Conservation (phyloP, 2,113 vertebrate genomes). For the Cavia porcellus region DNA sequence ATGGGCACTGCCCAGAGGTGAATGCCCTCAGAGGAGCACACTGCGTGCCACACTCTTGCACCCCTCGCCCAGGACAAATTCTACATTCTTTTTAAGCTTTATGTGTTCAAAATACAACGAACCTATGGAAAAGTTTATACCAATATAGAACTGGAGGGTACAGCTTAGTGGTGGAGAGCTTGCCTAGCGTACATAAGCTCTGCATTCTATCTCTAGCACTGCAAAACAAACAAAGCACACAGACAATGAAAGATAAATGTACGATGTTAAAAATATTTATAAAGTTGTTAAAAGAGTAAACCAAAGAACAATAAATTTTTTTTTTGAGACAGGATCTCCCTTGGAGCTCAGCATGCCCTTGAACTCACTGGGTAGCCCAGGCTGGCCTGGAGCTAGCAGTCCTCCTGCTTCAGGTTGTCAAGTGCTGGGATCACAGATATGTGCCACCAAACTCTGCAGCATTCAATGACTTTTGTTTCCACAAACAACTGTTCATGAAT, state of each 20-base stretch:
- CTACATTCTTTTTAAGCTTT: not conserved
- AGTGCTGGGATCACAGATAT: not conserved
- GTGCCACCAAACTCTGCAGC: not conserved
- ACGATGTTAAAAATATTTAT: not conserved
- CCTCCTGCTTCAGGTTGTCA: not conserved
- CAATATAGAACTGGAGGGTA: not conserved
- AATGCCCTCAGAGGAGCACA: not conserved
- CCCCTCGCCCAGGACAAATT: not conserved
- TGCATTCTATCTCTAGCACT: not conserved
- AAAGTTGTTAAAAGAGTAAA: not conserved
- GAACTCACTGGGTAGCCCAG: not conserved
- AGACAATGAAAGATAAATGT: not conserved
- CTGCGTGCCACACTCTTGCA: rapidly evolving
- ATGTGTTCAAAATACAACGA: slow-evolving; percentile 4
- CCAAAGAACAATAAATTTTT: not conserved
- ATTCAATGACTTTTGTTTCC: not conserved
- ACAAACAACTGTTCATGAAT: not conserved
- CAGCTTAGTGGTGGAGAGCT: not conserved
- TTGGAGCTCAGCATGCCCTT: not conserved
- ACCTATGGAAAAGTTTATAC: not conserved
- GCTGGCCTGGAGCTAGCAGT: not conserved
- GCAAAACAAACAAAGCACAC: not conserved
- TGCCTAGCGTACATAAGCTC: not conserved
- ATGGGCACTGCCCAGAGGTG: not conserved
- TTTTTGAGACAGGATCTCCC: not conserved